Base-by-base conservation (phyloP, 2,797 vertebrate species). In the Sparus aurata region DNA sequence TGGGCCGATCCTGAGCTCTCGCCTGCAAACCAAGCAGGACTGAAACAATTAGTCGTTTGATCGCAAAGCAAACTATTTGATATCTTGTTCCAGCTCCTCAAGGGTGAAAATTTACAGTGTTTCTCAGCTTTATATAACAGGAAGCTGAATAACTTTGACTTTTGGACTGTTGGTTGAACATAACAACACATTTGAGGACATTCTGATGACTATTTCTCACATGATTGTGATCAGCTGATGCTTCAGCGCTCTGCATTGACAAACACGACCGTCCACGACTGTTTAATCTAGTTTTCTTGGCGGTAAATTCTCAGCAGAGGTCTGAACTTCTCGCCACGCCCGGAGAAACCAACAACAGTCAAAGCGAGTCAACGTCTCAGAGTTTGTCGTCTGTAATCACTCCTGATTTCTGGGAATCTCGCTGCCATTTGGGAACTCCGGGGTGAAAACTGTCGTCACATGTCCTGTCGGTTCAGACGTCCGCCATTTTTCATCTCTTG, bases 341-440 rank as follows among this genome's bases (percentile, higher is more conserved):
- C 3, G 4, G 5, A 46, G 13, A 17, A 46, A 15, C 23, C 53
- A 12, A 16, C 27, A 13, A 2, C 5, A 16, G 7, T 22, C 12
- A 47, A 25, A 43, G 17, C 18, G 17, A 8, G n/a, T 73, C 54
- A 55, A 3, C 66, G 13, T 55, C 49, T 67, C 38, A 54, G 10
- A 67, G n/a, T n/a, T n/a, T n/a, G n/a, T n/a, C n/a, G n/a, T n/a
- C 63, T 49, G 18, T 55, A 63, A 64, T 74, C 58, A 4, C 49
- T 67, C 17, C 41, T 73, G 30, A 68, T 73, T 61, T 47, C 49
- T 49, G 77, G 18, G 77, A 73, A 73, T 34, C 64, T 34, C 18
- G 18, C 55, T 62, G 58, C 20, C 5, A 8, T 25, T 15, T 61
- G 17, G 25, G 73, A 63, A 41, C 65, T 55, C 41, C 58, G 38